A percentile compares a stretch with the other conserved stretches of the same genome.
These are phyloP conservation scores for Saiga tatarica DNA, from an alignment of 2,113 vertebrate genomes.

Conservation along the genomic window DNA sequence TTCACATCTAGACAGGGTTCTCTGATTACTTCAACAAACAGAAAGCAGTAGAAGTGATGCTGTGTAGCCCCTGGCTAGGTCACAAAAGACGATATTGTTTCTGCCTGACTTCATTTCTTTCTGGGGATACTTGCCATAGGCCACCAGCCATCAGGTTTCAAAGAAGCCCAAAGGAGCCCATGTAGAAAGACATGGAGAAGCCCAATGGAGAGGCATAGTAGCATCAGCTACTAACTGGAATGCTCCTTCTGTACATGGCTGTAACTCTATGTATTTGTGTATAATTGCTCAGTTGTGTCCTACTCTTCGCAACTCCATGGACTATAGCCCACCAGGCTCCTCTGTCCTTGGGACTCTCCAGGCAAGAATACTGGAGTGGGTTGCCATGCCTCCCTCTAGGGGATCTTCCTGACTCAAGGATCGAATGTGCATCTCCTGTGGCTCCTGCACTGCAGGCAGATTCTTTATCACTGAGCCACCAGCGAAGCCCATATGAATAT, in stretches of 20 bases:
- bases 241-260: neutral
- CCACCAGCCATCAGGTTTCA: neutral
- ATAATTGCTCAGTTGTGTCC: neutral
- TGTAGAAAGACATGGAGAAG: neutral
- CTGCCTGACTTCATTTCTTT: neutral
- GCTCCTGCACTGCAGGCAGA: neutral
- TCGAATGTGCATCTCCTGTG: rapidly evolving
- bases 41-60: neutral
- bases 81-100: neutral
- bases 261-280: neutral
- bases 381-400: neutral
- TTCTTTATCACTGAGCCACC: neutral
- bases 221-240: neutral
- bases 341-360: neutral
- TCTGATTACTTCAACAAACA: neutral
- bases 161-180: neutral
- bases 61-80: neutral
- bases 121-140: neutral
- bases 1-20: neutral
- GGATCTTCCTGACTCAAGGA: neutral
- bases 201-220: neutral
- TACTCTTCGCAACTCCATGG: neutral
- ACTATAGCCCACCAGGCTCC: neutral
- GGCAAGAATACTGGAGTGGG: neutral
- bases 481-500: neutral